Base-by-base conservation (phyloP, 2,888 invertebrate genomes). In the Lagria hirta region DNA sequence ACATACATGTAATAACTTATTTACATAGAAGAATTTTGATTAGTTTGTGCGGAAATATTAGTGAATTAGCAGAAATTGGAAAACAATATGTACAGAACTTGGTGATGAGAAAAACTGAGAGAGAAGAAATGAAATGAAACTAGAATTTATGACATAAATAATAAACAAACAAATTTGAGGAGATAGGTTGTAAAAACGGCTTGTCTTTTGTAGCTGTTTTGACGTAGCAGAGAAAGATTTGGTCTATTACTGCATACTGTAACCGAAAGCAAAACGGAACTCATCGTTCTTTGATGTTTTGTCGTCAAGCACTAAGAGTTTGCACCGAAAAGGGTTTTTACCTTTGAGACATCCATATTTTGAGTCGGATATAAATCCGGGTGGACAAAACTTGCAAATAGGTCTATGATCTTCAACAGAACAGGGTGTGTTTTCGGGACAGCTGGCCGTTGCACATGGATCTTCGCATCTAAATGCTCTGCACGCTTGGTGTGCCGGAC, bases 301-400 rank as follows among this genome's bases (percentile, higher is more conserved):
- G 54, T 59, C 57, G 52, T 56, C 60, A 61, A 62, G 61, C 61
- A 61, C 61, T 60, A 64, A 63, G 52, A 55, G 49, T 53, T 55
- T 54, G 52, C 52, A 53, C 57, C 53, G 49, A 51, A 38, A 57
- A 53, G 33, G 54, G 38, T 71, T 65, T 79, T 91, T 93, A 93
- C 93, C 92, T 92, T 91, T 89, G 77, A 88, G 84, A 81, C 93
- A 94, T 86, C 92, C 92, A 78, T 87, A 86, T 80, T 85, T 85
- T 71, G 88, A 83, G 78, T 93, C 91, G 74, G 88, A 86, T 78
- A 85, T 85, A 81, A 87, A 93, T 79, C 92, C 94, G 75, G 82
- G 82, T 70, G 93, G 91, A 80, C 94, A 94, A 82, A 89, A 91
- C 84, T 91, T 90, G 87, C 94, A 94, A 74, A 88, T 85, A 62